Percentiles rank a stretch among this genome's conserved stretches.
These are phyloP conservation scores for Cyanoderma ruficeps DNA, from an alignment of 2,113 vertebrate species.

Conservation along the genomic window DNA sequence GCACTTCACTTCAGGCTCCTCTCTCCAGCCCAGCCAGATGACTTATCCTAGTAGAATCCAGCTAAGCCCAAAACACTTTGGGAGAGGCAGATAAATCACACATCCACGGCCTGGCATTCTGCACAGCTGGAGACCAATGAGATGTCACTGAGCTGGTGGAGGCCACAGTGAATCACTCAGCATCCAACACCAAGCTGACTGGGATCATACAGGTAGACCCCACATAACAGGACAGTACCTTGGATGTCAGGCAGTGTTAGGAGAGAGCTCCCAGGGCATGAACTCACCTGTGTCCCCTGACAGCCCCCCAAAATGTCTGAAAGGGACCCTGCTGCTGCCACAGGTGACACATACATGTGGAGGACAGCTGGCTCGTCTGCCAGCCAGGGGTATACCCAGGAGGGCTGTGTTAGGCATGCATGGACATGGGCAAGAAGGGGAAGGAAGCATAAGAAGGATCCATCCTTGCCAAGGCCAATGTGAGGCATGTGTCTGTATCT, in stretches of 20 bases:
- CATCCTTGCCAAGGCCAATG: neutral
- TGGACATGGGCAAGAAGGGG: neutral
- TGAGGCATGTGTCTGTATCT: accelerated
- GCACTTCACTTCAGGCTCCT: neutral
- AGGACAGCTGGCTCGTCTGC: neutral
- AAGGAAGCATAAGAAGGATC: accelerated
- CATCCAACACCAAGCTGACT: neutral
- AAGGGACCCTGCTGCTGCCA: neutral
- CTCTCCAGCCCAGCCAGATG: neutral
- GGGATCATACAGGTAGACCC: neutral
- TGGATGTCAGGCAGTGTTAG: neutral
- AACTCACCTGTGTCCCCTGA: neutral
- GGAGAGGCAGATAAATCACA: neutral
- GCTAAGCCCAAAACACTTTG: neutral
- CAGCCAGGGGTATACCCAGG: neutral
- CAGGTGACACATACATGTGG: accelerated
- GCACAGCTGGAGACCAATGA: neutral
- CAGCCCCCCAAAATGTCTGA: neutral
- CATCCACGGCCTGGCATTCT: neutral
- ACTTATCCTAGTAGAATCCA: neutral
- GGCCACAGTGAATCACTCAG: neutral
- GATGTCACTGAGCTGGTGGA: neutral
- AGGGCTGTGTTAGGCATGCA: neutral
- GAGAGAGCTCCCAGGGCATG: neutral
- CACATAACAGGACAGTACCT: accelerated